Conservation (phyloP, 2,797 vertebrate genomes). For the Falco berigora region DNA sequence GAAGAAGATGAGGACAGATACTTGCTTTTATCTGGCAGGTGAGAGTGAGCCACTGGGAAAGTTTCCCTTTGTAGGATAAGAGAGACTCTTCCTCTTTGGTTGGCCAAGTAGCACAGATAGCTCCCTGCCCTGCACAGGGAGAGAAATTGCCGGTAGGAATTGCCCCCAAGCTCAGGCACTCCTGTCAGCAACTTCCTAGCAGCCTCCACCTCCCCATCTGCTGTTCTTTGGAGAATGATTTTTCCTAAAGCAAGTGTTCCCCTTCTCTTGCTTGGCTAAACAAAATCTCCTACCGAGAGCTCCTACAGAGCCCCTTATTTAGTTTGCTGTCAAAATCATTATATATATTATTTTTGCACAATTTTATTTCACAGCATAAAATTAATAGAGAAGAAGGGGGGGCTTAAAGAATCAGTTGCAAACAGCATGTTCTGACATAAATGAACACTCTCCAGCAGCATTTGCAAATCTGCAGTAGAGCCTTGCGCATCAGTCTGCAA, state of each 20-base stretch:
- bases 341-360: neutral
- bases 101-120: neutral
- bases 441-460: neutral
- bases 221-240: neutral
- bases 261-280: neutral
- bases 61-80: neutral
- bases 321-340: neutral
- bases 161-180: neutral
- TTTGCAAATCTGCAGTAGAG: neutral
- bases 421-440: conserved; percentile 23
- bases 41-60: neutral
- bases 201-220: neutral
- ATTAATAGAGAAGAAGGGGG: neutral
- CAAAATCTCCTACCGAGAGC: neutral
- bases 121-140: neutral
- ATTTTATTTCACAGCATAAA: conserved; percentile 17
- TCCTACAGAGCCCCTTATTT: neutral
- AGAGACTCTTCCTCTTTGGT: neutral
- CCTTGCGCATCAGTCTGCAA: neutral
- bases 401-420: neutral
- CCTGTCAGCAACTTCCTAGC: neutral
- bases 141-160: neutral
- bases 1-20: neutral
- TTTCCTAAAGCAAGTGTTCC: neutral
- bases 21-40: neutral